Evolutionary conservation across 2,888 invertebrate species (phyloP).

Genomic region (Synanthedon tipuliformis): DNA sequence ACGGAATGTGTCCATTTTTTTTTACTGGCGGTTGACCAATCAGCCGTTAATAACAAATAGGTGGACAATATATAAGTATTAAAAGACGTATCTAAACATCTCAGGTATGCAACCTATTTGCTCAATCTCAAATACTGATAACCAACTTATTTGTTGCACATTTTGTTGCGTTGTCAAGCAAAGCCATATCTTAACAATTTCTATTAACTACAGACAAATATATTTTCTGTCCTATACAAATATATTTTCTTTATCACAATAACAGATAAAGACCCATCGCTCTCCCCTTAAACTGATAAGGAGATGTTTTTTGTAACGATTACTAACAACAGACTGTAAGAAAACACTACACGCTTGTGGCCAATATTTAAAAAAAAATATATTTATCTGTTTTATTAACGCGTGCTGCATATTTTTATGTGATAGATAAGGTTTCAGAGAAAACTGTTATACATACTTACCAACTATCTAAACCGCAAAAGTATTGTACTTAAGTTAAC

Average conservation of each 20-base stretch:
- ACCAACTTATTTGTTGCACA: neutral
- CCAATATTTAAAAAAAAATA: too few species aligned
- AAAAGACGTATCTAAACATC: neutral
- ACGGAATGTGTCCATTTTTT: too few species aligned
- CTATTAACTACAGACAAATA: constrained; percentile 8
- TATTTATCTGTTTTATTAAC: too few species aligned
- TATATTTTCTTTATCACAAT: constrained; percentile 15
- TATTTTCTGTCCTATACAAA: constrained; percentile 9
- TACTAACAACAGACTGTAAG: neutral
- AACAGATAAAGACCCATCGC: neutral
- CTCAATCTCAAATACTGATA: neutral
- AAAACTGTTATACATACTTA: too few species aligned
- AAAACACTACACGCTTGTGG: too few species aligned
- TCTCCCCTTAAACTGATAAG: neutral
- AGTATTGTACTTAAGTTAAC: too few species aligned
- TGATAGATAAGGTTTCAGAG: too few species aligned
- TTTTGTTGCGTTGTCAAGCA: neutral
- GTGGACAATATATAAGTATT: too few species aligned
- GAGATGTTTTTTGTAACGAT: neutral
- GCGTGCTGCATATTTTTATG: too few species aligned
- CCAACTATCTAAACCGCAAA: too few species aligned
- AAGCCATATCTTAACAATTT: constrained; percentile 1
- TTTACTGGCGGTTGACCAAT: too few species aligned
- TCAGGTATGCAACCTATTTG: constrained; percentile 2
- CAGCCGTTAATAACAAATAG: too few species aligned